Conservation (phyloP, 2,888 invertebrate genomes). For the Xestia c-nigrum region DNA sequence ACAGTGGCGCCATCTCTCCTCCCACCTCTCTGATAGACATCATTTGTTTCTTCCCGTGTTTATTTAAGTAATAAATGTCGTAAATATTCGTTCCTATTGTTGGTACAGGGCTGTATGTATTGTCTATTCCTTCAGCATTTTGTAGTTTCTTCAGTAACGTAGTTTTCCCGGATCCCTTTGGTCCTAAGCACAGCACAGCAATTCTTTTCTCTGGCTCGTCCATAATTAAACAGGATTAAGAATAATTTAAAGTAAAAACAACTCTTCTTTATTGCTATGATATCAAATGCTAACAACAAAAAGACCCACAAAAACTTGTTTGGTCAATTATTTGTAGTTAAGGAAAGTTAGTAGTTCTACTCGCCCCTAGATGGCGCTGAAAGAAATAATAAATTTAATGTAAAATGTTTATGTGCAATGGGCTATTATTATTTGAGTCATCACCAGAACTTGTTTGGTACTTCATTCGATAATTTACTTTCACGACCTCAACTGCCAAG, state of each 20-base stretch:
- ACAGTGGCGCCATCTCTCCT: constrained; percentile 95
- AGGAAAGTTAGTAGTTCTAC: constrained; percentile 71
- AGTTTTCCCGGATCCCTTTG: constrained; percentile 95
- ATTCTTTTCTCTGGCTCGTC: constrained; percentile 86
- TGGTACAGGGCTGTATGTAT: constrained; percentile 94
- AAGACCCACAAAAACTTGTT: constrained; percentile 52
- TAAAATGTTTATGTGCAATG: constrained; percentile 2
- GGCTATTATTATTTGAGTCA: constrained; percentile 29
- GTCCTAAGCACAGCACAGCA: constrained; percentile 93
- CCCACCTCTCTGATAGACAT: constrained; percentile 94
- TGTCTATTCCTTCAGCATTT: constrained; percentile 93
- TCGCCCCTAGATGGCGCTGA: constrained; percentile 77
- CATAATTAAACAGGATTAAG: constrained; percentile 68
- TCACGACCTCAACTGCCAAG: constrained; percentile 54
- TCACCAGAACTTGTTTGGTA: constrained; percentile 39
- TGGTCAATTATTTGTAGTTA: constrained; percentile 68
- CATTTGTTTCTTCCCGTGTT: constrained; percentile 88
- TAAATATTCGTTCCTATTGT: constrained; percentile 95
- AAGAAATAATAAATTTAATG: background rate
- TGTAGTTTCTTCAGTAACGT: constrained; percentile 94
- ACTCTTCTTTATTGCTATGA: background rate
- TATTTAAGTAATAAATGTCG: constrained; percentile 89
- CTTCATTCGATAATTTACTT: constrained; percentile 47
- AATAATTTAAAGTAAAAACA: background rate
- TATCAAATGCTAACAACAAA: background rate